A percentile compares a stretch with the other conserved stretches of the same genome.
phyloP scores from a whole-genome alignment of 2,113 vertebrate genomes.

The Apteryx owenii region DNA sequence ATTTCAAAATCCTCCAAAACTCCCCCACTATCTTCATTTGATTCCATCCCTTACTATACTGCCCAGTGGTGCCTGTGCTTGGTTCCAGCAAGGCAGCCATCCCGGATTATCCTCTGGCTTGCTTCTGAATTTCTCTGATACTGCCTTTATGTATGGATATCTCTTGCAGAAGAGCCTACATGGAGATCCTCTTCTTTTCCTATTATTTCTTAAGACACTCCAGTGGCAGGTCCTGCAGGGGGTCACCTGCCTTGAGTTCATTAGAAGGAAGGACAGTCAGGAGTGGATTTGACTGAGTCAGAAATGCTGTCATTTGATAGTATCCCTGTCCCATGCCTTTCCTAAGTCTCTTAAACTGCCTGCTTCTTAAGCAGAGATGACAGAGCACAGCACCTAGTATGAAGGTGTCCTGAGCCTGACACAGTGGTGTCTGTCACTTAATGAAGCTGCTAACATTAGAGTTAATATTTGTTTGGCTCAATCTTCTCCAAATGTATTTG shows the following conservation, averaged over 20 bases:
- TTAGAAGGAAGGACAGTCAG: rapidly evolving
- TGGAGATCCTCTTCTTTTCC: neutral
- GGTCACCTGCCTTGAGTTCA: rapidly evolving
- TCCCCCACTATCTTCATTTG: rapidly evolving
- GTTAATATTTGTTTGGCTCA: rapidly evolving
- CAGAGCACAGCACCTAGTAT: neutral
- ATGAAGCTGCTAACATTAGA: rapidly evolving
- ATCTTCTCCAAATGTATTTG: neutral
- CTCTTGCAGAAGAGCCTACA: neutral
- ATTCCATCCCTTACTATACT: rapidly evolving
- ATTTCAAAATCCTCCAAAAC: neutral
- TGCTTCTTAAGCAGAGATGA: rapidly evolving
- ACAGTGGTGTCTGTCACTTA: rapidly evolving
- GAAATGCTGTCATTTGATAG: rapidly evolving
- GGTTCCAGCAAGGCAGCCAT: too few species aligned
- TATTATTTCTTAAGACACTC: rapidly evolving
- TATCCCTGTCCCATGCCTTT: rapidly evolving
- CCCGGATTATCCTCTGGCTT: rapidly evolving
- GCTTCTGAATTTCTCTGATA: rapidly evolving
- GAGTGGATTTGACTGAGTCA: rapidly evolving
- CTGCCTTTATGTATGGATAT: rapidly evolving
- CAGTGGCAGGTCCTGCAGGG: rapidly evolving
- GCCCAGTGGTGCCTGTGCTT: neutral
- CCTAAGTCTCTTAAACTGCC: rapidly evolving
- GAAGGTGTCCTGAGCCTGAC: neutral